These are phyloP conservation scores for Neosilurus hyrtlii DNA, from an alignment of 2,797 vertebrate species.

Conservation along the genomic window DNA sequence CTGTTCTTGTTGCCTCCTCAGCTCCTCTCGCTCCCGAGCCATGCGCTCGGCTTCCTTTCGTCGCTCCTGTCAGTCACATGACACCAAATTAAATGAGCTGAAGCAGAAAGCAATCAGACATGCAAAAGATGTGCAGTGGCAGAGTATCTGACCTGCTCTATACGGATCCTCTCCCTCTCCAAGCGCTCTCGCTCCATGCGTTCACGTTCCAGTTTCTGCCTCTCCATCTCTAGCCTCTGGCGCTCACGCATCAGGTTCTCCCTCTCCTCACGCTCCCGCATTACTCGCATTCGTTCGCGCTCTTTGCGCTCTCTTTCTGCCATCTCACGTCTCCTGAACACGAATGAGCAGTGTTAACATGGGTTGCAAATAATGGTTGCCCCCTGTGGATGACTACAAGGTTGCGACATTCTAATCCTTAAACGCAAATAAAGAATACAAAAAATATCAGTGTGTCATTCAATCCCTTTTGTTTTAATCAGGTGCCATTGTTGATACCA, in stretches of 20 bases:
- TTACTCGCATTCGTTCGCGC: constrained; percentile 77
- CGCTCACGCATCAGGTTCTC: constrained; percentile 87
- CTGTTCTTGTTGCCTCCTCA: constrained; percentile 93
- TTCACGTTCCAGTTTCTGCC: constrained; percentile 84
- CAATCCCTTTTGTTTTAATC: no score
- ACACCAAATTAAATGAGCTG: not conserved
- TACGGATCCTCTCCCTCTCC: constrained; percentile 91
- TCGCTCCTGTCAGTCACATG: constrained; percentile 76
- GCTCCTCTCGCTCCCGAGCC: constrained; percentile 91
- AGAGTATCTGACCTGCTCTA: constrained; percentile 85
- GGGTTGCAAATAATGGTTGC: no score
- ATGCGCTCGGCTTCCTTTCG: constrained; percentile 96
- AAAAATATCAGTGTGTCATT: no score
- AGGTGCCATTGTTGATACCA: no score
- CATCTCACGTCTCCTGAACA: constrained; percentile 81
- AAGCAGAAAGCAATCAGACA: not conserved
- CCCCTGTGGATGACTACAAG: no score
- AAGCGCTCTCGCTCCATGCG: constrained; percentile 90
- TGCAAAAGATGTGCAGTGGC: no score
- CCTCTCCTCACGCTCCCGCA: constrained; percentile 87
- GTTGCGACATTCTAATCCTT: no score
- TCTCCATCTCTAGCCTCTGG: constrained; percentile 90
- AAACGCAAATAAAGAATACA: no score
- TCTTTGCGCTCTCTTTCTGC: constrained; percentile 74
- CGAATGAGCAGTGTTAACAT: not conserved